Base-by-base conservation (phyloP, 2,888 invertebrate genomes). In the Byasa hedistus region DNA sequence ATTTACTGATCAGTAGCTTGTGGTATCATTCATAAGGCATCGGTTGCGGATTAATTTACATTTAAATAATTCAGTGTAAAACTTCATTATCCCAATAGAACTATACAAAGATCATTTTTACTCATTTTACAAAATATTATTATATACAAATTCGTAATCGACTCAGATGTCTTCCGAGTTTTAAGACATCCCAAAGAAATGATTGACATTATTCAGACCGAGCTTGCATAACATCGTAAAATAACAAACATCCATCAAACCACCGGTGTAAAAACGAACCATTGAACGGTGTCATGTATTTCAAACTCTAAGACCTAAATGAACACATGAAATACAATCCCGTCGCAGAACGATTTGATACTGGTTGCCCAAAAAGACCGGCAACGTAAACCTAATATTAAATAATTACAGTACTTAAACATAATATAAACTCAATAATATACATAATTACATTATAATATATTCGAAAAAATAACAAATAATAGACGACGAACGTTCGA, bases 191-290 rank as follows among this genome's bases (percentile, higher is more conserved):
- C 79, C 86, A 87, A 87, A 90, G 90, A 88, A 86, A 90, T 91
- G 90, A 90, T 91, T 84, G 80, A 84, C 90, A 91, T 91, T 91
- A 91, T 89, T 91, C 91, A 91, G 91, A 82, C 80, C 84, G 89
- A 86, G 80, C 85, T 82, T 79, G 78, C 79, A 80, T 82, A 87
- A 88, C 86, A 86, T 85, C 82, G 82, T 67, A 87, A 81, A 87
- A 86, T 86, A 87, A 89, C 87, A 88, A 87, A 86, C 87, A 86
- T 85, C 75, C 86, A 86, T 81, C 84, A 79, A 83, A 82, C 83
- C 84, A 82, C 79, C 84, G 81, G 84, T 80, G 82, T 79, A 76
- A 80, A 78, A 80, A 79, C 80, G 83, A 83, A 80, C 81, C 84
- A 78, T 82, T 79, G 82, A 82, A 77, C 82, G 82, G 79, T 82